Evolutionary conservation across 2,888 invertebrate species (phyloP), one percentile per base, ranked within the genome.

Genomic region (Clistopyga incitator): DNA sequence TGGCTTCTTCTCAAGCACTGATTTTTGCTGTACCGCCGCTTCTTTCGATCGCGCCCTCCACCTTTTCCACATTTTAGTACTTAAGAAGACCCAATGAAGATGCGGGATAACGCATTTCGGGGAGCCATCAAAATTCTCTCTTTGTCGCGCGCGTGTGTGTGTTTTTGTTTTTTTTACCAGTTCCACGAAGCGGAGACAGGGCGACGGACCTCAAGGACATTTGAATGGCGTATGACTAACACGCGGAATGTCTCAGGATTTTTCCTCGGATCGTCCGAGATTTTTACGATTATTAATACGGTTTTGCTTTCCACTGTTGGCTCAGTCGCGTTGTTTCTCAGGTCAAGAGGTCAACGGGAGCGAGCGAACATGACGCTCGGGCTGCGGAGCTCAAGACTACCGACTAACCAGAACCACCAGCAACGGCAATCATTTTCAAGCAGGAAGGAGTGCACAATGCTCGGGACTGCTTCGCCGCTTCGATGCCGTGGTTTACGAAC

Each of bases 341-440:
- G 74, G 72, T 42, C 82, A 61, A 82, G 74, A 74, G 78, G 82
- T 82, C 78, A 78, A 70, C 74, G 59, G 72, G 68, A 68, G 18
- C 34, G 78, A 78, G 59, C 50, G 72, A 78, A 78, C 25, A 78
- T 68, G 72, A 50, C 25, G 64, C 45, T 34, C 45, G 15, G 25
- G 3, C 50, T 65, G 65, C 18, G 68, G 78, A 78, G 68, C 68
- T 47, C 15, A 64, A 68, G 34, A 25, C 45, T 54, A 29, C 15
- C 38, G 2, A 38, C 38, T 0, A 38, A 81, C 67, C 23, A 56
- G 13, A 15, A 25, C 42, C 11, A 70, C 45, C 29, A 29, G 18
- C 70, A 52, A 34, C 54, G 23, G 23, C 52, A 54, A 11, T 8
- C 18, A 13, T 13, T 25, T 45, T 8, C 45, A 50, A 11, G 29